These are phyloP conservation scores for Pseudorhiza aurosa DNA, from an alignment of 30 jellyfish, hydroid and myxozoan species.

Conservation along the genomic window DNA sequence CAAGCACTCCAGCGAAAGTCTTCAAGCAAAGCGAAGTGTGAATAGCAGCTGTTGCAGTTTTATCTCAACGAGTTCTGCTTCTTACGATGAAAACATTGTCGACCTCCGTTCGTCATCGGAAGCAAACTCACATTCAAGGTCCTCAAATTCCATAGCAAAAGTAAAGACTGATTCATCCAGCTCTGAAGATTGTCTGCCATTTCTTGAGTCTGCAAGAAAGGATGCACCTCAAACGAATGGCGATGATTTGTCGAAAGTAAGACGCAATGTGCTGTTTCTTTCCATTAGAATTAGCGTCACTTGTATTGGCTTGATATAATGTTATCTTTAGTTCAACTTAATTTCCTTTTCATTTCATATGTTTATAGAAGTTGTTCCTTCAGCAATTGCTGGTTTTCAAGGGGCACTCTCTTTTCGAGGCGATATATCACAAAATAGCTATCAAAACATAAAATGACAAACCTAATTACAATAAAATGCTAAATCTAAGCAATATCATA, in stretches of 20 bases:
- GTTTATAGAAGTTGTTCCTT: too few relatives aligned
- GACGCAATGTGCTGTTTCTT: too few relatives aligned
- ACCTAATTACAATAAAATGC: too few relatives aligned
- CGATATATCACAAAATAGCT: too few relatives aligned
- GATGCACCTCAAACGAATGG: conserved; percentile 6
- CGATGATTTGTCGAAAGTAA: not conserved
- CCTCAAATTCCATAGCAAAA: conserved; percentile 44
- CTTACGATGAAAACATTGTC: conserved; percentile 48
- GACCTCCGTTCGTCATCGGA: conserved; percentile 65
- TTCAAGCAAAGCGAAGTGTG: not conserved
- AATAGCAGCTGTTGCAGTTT: conserved; percentile 17
- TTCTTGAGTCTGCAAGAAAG: not conserved
- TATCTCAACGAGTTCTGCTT: conserved; percentile 37
- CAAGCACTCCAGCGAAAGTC: not conserved
- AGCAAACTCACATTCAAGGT: conserved; percentile 47
- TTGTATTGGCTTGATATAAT: too few relatives aligned
- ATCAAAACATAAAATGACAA: too few relatives aligned
- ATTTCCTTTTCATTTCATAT: too few relatives aligned
- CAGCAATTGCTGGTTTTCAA: too few relatives aligned
- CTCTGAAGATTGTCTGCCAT: conserved; percentile 12
- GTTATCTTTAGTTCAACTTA: too few relatives aligned
- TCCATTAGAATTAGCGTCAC: too few relatives aligned
- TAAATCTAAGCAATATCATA: too few relatives aligned
- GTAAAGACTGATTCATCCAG: conserved; percentile 17
- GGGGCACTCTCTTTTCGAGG: too few relatives aligned